phyloP scores from a whole-genome alignment of 2,888 invertebrate genomes.

The Nezara viridula region DNA sequence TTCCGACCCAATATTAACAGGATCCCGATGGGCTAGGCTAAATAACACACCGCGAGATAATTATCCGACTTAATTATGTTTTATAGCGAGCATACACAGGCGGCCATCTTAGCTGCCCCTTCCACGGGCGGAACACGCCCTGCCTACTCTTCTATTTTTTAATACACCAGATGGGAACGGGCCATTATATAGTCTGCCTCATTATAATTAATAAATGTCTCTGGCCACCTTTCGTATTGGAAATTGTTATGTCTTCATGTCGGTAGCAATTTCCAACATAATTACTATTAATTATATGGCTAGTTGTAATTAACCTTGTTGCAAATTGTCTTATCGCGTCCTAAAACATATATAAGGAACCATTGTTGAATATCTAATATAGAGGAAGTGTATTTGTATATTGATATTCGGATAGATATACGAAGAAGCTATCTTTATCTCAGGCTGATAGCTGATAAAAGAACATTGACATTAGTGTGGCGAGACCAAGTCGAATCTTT shows the following conservation, averaged over 20 bases:
- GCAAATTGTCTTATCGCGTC: slow-evolving; percentile 25
- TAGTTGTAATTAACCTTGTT: not conserved
- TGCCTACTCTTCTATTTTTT: slow-evolving; percentile 37
- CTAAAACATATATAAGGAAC: slow-evolving; percentile 9
- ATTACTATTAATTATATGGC: not conserved
- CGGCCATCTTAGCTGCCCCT: slow-evolving; percentile 23
- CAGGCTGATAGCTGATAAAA: not conserved
- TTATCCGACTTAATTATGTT: slow-evolving; percentile 19
- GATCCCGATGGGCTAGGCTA: not conserved
- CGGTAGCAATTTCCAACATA: not conserved
- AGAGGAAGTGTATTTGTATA: not conserved
- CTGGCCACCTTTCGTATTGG: slow-evolving; percentile 1
- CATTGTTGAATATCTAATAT: not conserved
- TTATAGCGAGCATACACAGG: not conserved
- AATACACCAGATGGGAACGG: slow-evolving; percentile 33
- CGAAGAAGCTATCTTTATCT: not conserved
- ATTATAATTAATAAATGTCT: slow-evolving; percentile 48
- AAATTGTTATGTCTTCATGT: slow-evolving; percentile 25
- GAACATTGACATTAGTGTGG: not conserved
- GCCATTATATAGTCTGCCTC: not conserved
- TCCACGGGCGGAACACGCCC: not conserved
- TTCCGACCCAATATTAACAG: slow-evolving; percentile 14
- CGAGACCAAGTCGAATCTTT: too few relatives aligned
- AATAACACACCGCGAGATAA: slow-evolving; percentile 18
- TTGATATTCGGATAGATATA: not conserved